Conservation (phyloP, 2,797 vertebrate genomes). For the Pipistrellus nathusii region DNA sequence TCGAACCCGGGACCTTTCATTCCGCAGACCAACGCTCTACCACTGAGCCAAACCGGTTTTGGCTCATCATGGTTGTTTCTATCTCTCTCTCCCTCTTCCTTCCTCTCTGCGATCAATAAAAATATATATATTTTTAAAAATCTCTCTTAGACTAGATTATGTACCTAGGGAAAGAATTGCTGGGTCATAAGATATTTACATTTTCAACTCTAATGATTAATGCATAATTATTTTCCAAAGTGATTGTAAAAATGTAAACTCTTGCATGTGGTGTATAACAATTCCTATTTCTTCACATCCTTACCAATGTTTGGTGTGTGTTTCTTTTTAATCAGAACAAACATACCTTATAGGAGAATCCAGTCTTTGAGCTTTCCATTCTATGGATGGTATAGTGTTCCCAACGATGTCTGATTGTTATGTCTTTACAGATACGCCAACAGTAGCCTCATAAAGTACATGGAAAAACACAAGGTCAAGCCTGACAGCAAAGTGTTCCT, state of each 20-base stretch:
- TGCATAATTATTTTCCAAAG: conserved; percentile 22
- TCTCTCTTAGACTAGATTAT: background rate
- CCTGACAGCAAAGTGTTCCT: conserved; percentile 99
- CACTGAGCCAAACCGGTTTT: too few species aligned
- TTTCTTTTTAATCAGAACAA: conserved; percentile 57
- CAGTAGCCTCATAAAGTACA: conserved; percentile 99
- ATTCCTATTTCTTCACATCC: background rate
- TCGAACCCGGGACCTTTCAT: too few species aligned
- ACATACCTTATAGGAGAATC: background rate
- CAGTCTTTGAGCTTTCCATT: background rate
- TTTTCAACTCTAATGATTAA: conserved; percentile 49
- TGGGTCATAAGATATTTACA: background rate
- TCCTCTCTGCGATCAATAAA: too few species aligned
- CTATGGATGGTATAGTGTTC: background rate
- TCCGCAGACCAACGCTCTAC: too few species aligned
- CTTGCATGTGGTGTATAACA: background rate
- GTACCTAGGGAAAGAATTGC: background rate
- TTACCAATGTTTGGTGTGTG: background rate
- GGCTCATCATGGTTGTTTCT: too few species aligned
- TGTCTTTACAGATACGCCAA: conserved; percentile 94
- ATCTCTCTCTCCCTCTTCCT: too few species aligned
- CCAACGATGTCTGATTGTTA: background rate
- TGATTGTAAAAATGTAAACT: conserved; percentile 3
- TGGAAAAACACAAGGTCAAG: conserved; percentile 99
- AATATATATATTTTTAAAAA: background rate